Evolutionary conservation across 1,140 invertebrate species (phyloP).

Genomic region (Hydropsyche tenuis): DNA sequence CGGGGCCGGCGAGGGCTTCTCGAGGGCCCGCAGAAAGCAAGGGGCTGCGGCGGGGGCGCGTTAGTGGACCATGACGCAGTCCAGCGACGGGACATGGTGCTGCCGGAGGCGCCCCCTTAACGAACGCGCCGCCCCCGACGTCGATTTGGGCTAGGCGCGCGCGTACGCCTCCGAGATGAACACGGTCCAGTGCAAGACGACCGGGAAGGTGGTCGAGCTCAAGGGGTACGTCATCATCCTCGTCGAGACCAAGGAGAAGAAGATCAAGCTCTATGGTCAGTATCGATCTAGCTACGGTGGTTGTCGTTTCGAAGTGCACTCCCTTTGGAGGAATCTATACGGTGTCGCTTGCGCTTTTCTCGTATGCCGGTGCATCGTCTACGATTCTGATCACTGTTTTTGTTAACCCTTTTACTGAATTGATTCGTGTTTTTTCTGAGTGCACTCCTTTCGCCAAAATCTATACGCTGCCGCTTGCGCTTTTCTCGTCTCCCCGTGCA

Average conservation of each 20-base stretch:
- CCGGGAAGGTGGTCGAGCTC: constrained; percentile 78
- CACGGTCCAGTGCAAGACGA: constrained; percentile 60
- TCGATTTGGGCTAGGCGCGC: background rate
- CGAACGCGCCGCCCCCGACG: background rate
- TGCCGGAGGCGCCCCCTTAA: constrained; percentile 8
- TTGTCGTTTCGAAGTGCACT: too few species aligned
- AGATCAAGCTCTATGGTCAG: constrained; percentile 94
- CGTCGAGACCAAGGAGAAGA: constrained; percentile 91
- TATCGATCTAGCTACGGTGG: too few species aligned
- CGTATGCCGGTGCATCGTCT: too few species aligned
- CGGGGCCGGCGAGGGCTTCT: constrained; percentile 10
- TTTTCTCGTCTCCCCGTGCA: too few species aligned
- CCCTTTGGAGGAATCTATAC: too few species aligned
- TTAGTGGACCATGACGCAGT: constrained; percentile 41
- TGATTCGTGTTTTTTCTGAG: too few species aligned
- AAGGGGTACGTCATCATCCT: constrained; percentile 96
- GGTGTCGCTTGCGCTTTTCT: too few species aligned
- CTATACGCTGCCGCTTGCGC: too few species aligned
- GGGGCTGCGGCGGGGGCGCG: background rate
- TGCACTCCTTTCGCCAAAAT: too few species aligned
- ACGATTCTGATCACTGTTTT: too few species aligned
- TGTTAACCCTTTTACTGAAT: too few species aligned
- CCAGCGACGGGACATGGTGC: constrained; percentile 39
- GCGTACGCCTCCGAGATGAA: constrained; percentile 54
- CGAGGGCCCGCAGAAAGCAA: constrained; percentile 21